These are phyloP conservation scores for Dreissena polymorpha DNA, from an alignment of 1,140 invertebrate species.

Conservation along the genomic window DNA sequence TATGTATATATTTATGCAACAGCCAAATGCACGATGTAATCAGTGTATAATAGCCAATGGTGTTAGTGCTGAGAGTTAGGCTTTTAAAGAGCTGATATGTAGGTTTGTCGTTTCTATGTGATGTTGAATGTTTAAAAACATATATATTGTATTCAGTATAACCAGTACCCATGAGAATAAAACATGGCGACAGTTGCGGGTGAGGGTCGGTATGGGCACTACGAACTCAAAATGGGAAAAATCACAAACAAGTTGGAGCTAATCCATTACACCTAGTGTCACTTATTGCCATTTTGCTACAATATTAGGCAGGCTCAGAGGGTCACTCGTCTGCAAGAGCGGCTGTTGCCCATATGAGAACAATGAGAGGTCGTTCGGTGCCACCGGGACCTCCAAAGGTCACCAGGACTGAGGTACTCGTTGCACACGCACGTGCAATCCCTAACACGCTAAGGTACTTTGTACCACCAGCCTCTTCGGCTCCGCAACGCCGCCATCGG, in stretches of 20 bases:
- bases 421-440: constrained; percentile 51
- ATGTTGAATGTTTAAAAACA: background rate
- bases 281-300: constrained; percentile 37
- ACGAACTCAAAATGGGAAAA: constrained; percentile 36
- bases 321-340: constrained; percentile 44
- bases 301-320: constrained; percentile 49
- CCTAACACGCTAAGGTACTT: constrained; percentile 43
- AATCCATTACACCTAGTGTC: background rate
- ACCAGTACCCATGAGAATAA: constrained; percentile 51
- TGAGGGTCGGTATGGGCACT: constrained; percentile 47
- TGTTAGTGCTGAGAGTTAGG: too few species aligned
- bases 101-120: background rate
- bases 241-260: background rate
- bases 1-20: constrained; percentile 14
- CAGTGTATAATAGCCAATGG: too few species aligned
- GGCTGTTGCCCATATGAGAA: constrained; percentile 36
- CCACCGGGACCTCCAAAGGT: constrained; percentile 30
- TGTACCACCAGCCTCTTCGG: constrained; percentile 54
- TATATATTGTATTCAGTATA: background rate
- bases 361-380: constrained; percentile 35
- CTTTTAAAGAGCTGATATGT: too few species aligned
- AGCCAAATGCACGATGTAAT: constrained; percentile 49
- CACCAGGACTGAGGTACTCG: constrained; percentile 37
- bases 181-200: constrained; percentile 40
- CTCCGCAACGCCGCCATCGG: constrained; percentile 16